A percentile compares a stretch with the other conserved stretches of the same genome.
These are phyloP conservation scores for Brachypodius melanocephalos DNA, from an alignment of 2,113 vertebrate genomes.

Conservation along the genomic window DNA sequence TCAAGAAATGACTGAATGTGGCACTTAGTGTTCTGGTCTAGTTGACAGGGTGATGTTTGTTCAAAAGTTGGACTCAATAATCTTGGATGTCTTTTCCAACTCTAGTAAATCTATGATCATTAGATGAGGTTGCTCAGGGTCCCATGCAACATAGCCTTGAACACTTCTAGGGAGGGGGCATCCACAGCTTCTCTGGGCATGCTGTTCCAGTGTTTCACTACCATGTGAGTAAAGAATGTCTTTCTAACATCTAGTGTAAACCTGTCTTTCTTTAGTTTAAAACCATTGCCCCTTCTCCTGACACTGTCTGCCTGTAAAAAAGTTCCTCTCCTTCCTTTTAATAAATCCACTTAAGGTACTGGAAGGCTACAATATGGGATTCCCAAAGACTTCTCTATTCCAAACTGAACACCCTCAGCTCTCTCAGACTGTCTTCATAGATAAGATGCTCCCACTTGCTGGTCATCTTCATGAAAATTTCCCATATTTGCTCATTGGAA, in stretches of 20 bases:
- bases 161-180: background rate
- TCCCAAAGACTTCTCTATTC: background rate
- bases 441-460: rapidly evolving
- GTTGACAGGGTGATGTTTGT: background rate
- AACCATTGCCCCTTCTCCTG: background rate
- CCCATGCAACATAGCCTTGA: background rate
- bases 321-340: background rate
- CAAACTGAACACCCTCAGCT: background rate
- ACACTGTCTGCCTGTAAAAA: background rate
- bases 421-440: background rate
- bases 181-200: background rate
- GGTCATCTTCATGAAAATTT: background rate
- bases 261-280: background rate
- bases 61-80: background rate
- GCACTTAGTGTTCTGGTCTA: background rate
- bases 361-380: background rate
- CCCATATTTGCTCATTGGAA: background rate
- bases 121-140: background rate
- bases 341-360: background rate
- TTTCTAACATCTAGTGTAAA: background rate
- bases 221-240: background rate
- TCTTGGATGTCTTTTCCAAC: background rate
- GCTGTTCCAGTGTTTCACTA: background rate
- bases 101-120: background rate
- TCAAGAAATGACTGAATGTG: background rate